These are phyloP conservation scores for Silvanus unidentatus DNA, from an alignment of 2,888 invertebrate species.

Conservation along the genomic window DNA sequence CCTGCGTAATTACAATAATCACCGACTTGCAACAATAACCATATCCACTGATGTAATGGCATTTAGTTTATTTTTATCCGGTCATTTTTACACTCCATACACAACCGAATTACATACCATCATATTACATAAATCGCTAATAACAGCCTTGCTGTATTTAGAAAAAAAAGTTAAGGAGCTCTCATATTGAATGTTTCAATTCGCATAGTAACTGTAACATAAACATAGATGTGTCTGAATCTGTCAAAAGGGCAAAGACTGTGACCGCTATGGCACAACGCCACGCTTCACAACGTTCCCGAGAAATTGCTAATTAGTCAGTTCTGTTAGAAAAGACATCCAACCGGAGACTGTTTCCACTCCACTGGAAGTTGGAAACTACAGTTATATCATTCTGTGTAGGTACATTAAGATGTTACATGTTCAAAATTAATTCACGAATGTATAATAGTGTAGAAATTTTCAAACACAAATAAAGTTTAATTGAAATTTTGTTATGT, in stretches of 20 bases:
- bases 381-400: conserved; percentile 3
- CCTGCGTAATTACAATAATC: conserved; percentile 12
- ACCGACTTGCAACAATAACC: conserved; percentile 17
- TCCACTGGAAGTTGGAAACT: conserved; percentile 5
- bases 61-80: too few species aligned
- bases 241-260: conserved; percentile 7
- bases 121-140: neutral
- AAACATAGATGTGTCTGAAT: neutral
- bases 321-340: conserved; percentile 6
- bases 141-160: neutral
- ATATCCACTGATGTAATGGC: neutral
- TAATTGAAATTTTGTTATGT: too few species aligned
- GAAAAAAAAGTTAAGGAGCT: too few species aligned
- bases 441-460: too few species aligned
- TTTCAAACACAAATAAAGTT: too few species aligned
- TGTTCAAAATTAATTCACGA: too few species aligned
- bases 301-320: conserved; percentile 9
- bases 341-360: conserved; percentile 7
- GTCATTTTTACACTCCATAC: too few species aligned
- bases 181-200: too few species aligned
- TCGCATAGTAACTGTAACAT: too few species aligned
- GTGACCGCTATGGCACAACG: conserved; percentile 7
- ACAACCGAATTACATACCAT: too few species aligned
- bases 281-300: conserved; percentile 7
- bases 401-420: neutral